Conservation (phyloP, 2,797 vertebrate genomes). For the Kryptolebias ocellatus region DNA sequence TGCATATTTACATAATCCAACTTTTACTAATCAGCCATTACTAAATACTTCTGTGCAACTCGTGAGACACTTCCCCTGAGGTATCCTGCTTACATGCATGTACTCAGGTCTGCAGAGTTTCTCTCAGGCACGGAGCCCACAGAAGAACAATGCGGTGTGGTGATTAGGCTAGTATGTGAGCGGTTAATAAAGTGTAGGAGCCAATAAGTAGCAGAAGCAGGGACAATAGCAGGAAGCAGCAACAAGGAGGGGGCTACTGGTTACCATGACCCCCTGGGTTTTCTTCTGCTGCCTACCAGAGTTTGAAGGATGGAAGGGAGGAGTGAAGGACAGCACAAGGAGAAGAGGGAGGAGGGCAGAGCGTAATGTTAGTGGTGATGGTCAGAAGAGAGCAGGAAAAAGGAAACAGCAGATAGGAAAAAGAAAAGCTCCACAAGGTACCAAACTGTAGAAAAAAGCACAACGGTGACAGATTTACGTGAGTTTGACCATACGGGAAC, state of each 20-base stretch:
- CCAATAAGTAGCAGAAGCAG: slow-evolving; percentile 59
- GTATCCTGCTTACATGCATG: slow-evolving; percentile 42
- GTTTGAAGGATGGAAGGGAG: slow-evolving; percentile 70
- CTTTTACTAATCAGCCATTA: slow-evolving; percentile 10
- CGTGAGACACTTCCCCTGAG: slow-evolving; percentile 25
- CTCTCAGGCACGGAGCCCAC: slow-evolving; percentile 34
- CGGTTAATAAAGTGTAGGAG: slow-evolving; percentile 62
- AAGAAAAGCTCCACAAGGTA: slow-evolving; percentile 17
- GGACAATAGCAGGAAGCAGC: slow-evolving; percentile 98
- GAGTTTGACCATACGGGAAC: not conserved
- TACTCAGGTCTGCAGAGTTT: slow-evolving; percentile 31
- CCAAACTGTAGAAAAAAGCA: slow-evolving; percentile 26
- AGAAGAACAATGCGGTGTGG: slow-evolving; percentile 19
- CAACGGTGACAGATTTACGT: slow-evolving; percentile 12
- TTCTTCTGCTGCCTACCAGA: slow-evolving; percentile 85
- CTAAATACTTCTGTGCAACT: slow-evolving; percentile 21
- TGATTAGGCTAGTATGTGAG: slow-evolving; percentile 57
- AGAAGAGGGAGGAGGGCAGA: slow-evolving; percentile 32
- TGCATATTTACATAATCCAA: slow-evolving; percentile 4
- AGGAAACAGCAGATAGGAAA: slow-evolving; percentile 84
- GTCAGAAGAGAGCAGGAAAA: slow-evolving; percentile 47
- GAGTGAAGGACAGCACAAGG: slow-evolving; percentile 49
- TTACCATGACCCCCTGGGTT: slow-evolving; percentile 89
- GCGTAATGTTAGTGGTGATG: slow-evolving; percentile 14
- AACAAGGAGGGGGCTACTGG: slow-evolving; percentile 86